Evolutionary conservation across 2,888 invertebrate species (phyloP).

Genomic region (Hydraecia micacea): DNA sequence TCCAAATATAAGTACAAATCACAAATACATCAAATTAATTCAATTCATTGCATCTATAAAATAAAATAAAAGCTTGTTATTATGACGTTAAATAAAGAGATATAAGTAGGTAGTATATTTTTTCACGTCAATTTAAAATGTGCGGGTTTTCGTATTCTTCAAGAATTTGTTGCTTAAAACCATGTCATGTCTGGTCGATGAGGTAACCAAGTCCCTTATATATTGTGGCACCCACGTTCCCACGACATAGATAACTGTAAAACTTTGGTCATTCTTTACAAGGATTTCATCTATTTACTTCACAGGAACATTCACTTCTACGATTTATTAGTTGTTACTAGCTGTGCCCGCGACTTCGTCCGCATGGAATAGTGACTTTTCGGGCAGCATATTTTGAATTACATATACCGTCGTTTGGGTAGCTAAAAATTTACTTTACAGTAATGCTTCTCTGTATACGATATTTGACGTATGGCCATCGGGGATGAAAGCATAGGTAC

Average conservation of each 20-base stretch:
- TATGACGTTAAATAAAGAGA: background rate
- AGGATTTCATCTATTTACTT: conserved; percentile 22
- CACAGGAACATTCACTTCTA: conserved; percentile 30
- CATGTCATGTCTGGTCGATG: no score
- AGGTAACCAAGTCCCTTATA: conserved; percentile 20
- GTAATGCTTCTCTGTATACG: no score
- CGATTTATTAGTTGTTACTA: conserved; percentile 29
- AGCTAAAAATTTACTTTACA: no score
- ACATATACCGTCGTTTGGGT: no score
- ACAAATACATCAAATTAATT: background rate
- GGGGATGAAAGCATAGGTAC: no score
- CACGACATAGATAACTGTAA: conserved; percentile 7
- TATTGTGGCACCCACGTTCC: conserved; percentile 8
- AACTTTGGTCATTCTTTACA: conserved; percentile 34
- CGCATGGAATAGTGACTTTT: no score
- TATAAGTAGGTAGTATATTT: background rate
- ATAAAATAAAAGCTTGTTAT: background rate
- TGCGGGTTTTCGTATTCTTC: background rate
- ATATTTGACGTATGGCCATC: no score
- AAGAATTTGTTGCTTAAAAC: conserved; percentile 4
- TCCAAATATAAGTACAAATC: background rate
- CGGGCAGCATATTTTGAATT: no score
- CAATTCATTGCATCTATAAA: background rate
- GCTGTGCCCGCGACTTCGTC: no score
- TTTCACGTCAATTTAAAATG: background rate